Base-by-base conservation (phyloP, 2,888 invertebrate genomes). In the Nomada flava region DNA sequence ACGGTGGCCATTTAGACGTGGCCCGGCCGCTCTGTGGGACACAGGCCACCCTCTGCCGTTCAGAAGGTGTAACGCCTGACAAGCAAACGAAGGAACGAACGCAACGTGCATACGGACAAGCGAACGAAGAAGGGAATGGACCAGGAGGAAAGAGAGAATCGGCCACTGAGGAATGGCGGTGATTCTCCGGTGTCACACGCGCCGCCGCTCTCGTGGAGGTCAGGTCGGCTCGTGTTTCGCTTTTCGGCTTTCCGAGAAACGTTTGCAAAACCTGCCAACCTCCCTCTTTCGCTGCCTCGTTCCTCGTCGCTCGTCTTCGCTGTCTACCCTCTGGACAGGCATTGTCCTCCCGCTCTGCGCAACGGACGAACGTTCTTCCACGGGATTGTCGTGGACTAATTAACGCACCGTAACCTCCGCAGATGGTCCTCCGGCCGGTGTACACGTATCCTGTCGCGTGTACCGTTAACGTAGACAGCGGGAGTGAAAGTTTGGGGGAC, bases 111-210 rank as follows among this genome's bases (percentile, higher is more conserved):
- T 15, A 26, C 57, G 57, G 57, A 44, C 44, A 20, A 36, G 29
- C 63, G 11, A 42, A 63, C 36, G 67, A 78, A 63, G 73, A 44
- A 65, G 52, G 57, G 59, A 52, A 44, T 52, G 60, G 79, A 74
- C 53, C 76, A 44, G 65, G 68, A 57, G 72, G 70, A 80, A 77
- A 76, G 80, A 77, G 68, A 81, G 85, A 85, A 83, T 79, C 70
- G 86, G 87, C 85, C 86, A 86, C 83, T 78, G 47, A 82, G 89
- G 85, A 89, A 90, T 87, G 89, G 87, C 90, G 89, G 89, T 84
- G 88, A 90, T 92, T 80, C 91, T 92, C 91, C 90, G 89, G 89
- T 92, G 90, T 91, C 91, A 92, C 91, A 92, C 90, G 86, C 82
- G 86, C 89, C 89, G 90, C 86, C 85, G 83, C 81, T 76, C 76